Percentiles rank a stretch among this genome's conserved stretches.
phyloP scores from a whole-genome alignment of 2,888 invertebrate species.

The Cyaniris semiargus region DNA sequence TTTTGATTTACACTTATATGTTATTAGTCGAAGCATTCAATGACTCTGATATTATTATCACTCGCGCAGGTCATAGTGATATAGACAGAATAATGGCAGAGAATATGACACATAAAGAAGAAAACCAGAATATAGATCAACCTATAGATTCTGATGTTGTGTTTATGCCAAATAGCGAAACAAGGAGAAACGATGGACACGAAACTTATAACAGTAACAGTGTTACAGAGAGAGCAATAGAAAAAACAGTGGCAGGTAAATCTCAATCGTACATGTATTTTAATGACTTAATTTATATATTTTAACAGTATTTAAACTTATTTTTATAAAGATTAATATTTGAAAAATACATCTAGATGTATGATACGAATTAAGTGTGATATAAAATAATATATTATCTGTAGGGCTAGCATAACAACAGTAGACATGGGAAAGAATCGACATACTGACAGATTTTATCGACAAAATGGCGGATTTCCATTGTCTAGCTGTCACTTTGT shows the following conservation, averaged over 20 bases:
- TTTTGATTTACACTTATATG: slow-evolving; percentile 33
- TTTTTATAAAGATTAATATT: background rate
- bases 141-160: slow-evolving; percentile 47
- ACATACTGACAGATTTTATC: no score
- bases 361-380: no score
- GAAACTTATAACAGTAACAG: slow-evolving; percentile 41
- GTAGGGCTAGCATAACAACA: no score
- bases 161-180: slow-evolving; percentile 57
- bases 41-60: slow-evolving; percentile 51
- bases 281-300: background rate
- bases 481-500: no score
- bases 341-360: no score
- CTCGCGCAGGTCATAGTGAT: slow-evolving; percentile 50
- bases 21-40: slow-evolving; percentile 38
- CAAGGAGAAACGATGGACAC: slow-evolving; percentile 40
- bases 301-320: background rate
- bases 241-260: background rate
- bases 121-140: background rate
- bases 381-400: no score
- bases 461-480: no score
- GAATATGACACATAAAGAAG: slow-evolving; percentile 21
- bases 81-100: slow-evolving; percentile 30
- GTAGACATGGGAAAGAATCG: no score
- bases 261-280: background rate
- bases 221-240: background rate